Evolutionary conservation across 2,888 invertebrate species (phyloP).

Genomic region (Hypsopygia costalis): DNA sequence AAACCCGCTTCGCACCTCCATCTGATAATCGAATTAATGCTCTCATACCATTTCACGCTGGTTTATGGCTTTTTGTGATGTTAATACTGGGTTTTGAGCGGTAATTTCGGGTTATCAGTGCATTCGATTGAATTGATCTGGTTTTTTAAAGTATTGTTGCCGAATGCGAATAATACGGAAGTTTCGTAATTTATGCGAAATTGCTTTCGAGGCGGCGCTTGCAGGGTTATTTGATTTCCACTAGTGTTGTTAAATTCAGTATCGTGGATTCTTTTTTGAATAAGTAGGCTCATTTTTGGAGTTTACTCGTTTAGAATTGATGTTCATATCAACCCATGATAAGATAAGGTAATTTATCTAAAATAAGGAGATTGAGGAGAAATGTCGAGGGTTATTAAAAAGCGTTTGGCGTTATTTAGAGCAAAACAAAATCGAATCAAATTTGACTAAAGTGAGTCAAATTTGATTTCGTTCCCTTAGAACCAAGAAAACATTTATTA

Average conservation of each 20-base stretch:
- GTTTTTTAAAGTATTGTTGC: slow-evolving; percentile 37
- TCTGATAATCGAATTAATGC: slow-evolving; percentile 80
- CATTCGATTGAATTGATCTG: slow-evolving; percentile 70
- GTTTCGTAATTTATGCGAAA: slow-evolving; percentile 32
- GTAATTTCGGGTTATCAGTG: slow-evolving; percentile 75
- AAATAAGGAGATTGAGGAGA: no score
- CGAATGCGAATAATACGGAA: slow-evolving; percentile 29
- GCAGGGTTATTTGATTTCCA: not conserved
- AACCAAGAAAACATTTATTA: no score
- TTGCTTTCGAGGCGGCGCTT: slow-evolving; percentile 5
- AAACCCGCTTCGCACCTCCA: slow-evolving; percentile 79
- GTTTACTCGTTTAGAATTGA: no score
- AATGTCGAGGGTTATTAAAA: no score
- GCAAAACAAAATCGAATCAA: no score
- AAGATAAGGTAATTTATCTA: no score
- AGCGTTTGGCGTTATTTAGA: no score
- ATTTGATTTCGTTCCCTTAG: no score
- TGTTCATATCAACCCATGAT: no score
- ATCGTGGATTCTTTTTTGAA: no score
- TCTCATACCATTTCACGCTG: slow-evolving; percentile 76
- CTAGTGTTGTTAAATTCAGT: not conserved
- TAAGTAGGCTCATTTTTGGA: no score
- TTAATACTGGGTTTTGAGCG: slow-evolving; percentile 65
- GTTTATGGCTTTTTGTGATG: slow-evolving; percentile 74
- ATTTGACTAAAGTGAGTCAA: no score